Base-by-base conservation (phyloP, 2,113 vertebrate species). In the Erythrolamprus reginae region DNA sequence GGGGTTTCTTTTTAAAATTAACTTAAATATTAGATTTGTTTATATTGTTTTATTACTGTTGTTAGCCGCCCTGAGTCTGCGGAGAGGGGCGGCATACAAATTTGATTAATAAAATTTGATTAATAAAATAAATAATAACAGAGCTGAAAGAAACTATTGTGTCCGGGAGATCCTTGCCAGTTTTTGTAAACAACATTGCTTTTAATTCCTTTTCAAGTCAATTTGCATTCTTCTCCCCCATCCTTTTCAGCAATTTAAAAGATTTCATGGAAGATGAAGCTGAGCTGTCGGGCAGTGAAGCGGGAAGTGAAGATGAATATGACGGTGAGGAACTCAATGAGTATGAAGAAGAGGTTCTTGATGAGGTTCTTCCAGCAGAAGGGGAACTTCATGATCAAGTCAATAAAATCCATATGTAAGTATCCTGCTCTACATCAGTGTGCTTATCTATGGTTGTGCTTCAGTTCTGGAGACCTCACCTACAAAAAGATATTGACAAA, bases 371-470 rank as follows among this genome's bases (percentile, higher is more conserved):
- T 65, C 99, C 99, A 0, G 98, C 97, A 0, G 98, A 99, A 5
- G 97, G 96, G 3, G 99, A 99, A 93, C 95, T 99, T 6, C 98
- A 98, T 92, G 97, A 97, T 88, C 98, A 99, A 94, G 96, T 99
- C 92, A 99, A 99, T 95, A 99, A 98, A 96, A 98, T 99, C 92
- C 99, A 99, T 95, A 99, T 98, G 99, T 99, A 91, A 98, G 99
- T 97, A 92, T 0, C 12, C 84, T 3, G 0, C 33, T 19, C 50
- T 45, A 4, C 3, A 19, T 26, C 7, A 21, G 26, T 19, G 52
- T 9, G 0, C 6, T 12, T 21, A 5, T 26, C 77, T 38, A 70
- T 24, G 24, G 15, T 3, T 13, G 13, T 2, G 19, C 4, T 28
- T 33, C 47, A 26, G 84, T 28, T n/a, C n/a, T n/a, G n/a, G n/a